phyloP scores from a whole-genome alignment of 1,140 invertebrate genomes.

The Camponotus vicinus region DNA sequence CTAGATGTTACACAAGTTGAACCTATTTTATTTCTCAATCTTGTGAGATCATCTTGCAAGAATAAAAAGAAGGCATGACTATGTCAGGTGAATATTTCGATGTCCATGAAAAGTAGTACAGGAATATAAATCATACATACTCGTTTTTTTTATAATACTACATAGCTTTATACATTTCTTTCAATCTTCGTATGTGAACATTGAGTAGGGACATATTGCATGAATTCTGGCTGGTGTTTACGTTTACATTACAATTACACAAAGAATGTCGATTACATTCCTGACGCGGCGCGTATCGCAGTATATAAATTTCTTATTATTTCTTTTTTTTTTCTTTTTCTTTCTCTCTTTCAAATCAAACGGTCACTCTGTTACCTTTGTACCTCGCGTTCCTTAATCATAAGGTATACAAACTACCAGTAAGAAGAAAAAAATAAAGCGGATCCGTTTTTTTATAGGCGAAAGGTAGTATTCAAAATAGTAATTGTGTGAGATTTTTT shows the following conservation, averaged over 20 bases:
- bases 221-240: constrained; percentile 39
- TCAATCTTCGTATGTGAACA: constrained; percentile 35
- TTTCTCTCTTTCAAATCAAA: constrained; percentile 3
- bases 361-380: constrained; percentile 21
- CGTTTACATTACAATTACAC: constrained; percentile 47
- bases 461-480: constrained; percentile 46
- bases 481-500: neutral
- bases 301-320: constrained; percentile 20
- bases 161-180: constrained; percentile 54
- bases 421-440: constrained; percentile 26
- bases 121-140: constrained; percentile 33
- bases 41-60: neutral
- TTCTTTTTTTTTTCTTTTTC: neutral
- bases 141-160: constrained; percentile 52
- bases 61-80: constrained; percentile 3
- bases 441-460: constrained; percentile 26
- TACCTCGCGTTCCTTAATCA: constrained; percentile 37
- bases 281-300: constrained; percentile 4
- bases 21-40: neutral
- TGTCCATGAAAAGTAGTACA: neutral
- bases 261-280: constrained; percentile 46
- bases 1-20: neutral
- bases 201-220: constrained; percentile 34
- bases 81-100: constrained; percentile 7
- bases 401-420: constrained; percentile 22